Evolutionary conservation across 2,888 invertebrate species (phyloP).

Genomic region (Choreutis nemorana): DNA sequence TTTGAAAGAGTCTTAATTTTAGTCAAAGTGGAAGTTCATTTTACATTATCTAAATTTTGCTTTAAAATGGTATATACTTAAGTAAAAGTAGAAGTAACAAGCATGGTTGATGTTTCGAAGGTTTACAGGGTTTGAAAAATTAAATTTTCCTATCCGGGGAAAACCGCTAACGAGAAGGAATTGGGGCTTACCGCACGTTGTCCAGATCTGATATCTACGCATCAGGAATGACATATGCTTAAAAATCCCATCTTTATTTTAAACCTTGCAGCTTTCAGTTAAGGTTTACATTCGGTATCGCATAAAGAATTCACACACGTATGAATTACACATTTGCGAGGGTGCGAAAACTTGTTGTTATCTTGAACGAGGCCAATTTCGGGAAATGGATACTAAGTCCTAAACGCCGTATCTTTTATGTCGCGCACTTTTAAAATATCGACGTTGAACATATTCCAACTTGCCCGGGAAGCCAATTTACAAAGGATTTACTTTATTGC

Average conservation of each 20-base stretch:
- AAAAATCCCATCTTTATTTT: slow-evolving; percentile 16
- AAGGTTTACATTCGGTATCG: slow-evolving; percentile 16
- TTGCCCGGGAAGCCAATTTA: slow-evolving; percentile 46
- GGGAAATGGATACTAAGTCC: slow-evolving; percentile 67
- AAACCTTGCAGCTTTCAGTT: slow-evolving; percentile 10
- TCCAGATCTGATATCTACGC: slow-evolving; percentile 48
- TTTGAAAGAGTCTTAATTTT: too few species aligned
- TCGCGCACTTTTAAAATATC: slow-evolving; percentile 60
- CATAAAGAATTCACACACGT: slow-evolving; percentile 42
- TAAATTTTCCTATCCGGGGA: background rate
- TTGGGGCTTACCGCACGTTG: slow-evolving; percentile 29
- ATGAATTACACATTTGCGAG: slow-evolving; percentile 65
- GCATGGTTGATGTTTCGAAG: too few species aligned
- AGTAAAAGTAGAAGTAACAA: too few species aligned
- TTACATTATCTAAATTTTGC: too few species aligned
- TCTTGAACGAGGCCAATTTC: slow-evolving; percentile 64
- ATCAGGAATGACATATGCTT: slow-evolving; percentile 50
- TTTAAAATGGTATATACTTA: too few species aligned
- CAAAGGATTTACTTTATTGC: slow-evolving; percentile 55
- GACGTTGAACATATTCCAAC: slow-evolving; percentile 31
- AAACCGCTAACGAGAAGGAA: background rate
- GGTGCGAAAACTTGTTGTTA: slow-evolving; percentile 67
- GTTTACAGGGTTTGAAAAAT: background rate
- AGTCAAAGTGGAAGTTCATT: background rate
- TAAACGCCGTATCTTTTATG: slow-evolving; percentile 61